These are phyloP conservation scores for Grammomys surdaster DNA, from an alignment of 2,113 vertebrate genomes.

Conservation along the genomic window DNA sequence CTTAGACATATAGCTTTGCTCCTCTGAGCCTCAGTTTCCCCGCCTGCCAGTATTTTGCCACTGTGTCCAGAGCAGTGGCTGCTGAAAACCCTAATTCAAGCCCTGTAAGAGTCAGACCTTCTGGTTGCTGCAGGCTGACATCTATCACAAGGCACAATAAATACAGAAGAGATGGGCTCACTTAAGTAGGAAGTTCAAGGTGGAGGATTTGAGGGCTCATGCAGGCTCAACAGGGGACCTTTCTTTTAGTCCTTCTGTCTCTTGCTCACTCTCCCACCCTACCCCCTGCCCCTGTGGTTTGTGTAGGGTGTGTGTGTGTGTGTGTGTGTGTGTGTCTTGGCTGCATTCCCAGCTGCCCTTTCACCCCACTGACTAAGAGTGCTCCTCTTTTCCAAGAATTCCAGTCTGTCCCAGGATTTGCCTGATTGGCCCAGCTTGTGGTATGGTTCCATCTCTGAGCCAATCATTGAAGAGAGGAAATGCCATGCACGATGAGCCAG, in stretches of 20 bases:
- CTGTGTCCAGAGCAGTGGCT: not conserved
- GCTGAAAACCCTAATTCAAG: not conserved
- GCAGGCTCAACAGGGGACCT: not conserved
- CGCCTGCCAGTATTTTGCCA: not conserved
- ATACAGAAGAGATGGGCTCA: not conserved
- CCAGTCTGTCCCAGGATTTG: not conserved
- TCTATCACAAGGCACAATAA: not conserved
- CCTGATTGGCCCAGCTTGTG: not conserved
- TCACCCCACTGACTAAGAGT: not conserved
- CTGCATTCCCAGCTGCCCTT: not conserved
- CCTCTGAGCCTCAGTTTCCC: slow-evolving; percentile 7
- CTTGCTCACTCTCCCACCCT: not conserved
- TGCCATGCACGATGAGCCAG: not conserved
- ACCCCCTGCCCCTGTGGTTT: not conserved
- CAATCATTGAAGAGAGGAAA: not conserved
- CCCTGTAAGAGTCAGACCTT: not conserved
- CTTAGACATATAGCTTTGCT: not conserved
- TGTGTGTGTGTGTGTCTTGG: not conserved
- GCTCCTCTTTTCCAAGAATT: slow-evolving; percentile 6
- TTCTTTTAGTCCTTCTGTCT: not conserved
- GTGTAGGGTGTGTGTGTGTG: slow-evolving; percentile 1
- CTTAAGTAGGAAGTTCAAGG: not conserved
- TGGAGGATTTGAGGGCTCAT: not conserved
- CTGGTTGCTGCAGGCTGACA: not conserved
- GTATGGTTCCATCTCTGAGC: slow-evolving; percentile 3